Base-by-base conservation (phyloP, 1,140 invertebrate species). In the Oedothorax gibbosus region DNA sequence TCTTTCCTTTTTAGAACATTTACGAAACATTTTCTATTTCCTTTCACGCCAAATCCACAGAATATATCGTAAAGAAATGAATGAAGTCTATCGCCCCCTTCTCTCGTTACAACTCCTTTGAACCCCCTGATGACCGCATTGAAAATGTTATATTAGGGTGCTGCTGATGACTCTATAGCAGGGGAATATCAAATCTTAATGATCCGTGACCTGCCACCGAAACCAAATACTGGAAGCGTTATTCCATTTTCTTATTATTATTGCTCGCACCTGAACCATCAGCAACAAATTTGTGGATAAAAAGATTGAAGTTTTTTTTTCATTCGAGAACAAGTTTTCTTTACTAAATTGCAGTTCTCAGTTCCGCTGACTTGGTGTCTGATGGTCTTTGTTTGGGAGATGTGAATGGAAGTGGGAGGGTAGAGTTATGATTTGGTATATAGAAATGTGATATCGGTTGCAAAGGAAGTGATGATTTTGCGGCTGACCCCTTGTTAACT, bases 271-370 rank as follows among this genome's bases (percentile, higher is more conserved):
- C 20, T 35, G 56, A 14, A n/a, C 54, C 14, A 20, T 50, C 72
- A 75, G 49, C 72, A 60, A 75, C 56, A 77, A 77, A 77, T 65
- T 77, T 77, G 56, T 50, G 53, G 35, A 77, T 75, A 75, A 51
- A 77, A 50, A 11, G 54, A 50, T 35, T 20, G 15, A 35, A 62
- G 4, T 54, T 21, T 77, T 77, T 64, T 20, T 60, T 62, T 49
- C 50, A 35, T 35, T 35, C 35, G 5, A 35, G 35, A 35, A 35
- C 35, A 35, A 35, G 35, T 35, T 35, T 35, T 35, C 35, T 35
- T 35, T 35, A 75, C 53, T 65, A 77, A 65, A 77, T 77, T 77
- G 60, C 21, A 62, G 73, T 62, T 76, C 57, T 76, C 8, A 35
- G 73, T 62, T 21, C 20, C 7, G 35, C 15, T 65, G 75, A 18